These are phyloP conservation scores for Halocaridina rubra DNA, from an alignment of 2,888 invertebrate species.

Conservation along the genomic window DNA sequence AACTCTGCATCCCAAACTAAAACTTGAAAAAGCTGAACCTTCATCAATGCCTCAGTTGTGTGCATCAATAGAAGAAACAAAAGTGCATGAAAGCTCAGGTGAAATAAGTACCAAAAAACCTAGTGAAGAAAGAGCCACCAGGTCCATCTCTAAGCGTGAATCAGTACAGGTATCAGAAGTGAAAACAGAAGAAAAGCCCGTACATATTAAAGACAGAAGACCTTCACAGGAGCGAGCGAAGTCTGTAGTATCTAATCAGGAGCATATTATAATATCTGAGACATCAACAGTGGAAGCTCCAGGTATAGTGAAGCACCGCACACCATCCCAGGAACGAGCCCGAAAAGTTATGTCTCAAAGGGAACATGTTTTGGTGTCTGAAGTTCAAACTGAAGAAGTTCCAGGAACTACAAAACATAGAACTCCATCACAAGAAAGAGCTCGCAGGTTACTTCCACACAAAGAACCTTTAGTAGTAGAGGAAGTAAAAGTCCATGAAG, in stretches of 20 bases:
- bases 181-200: conserved; percentile 68
- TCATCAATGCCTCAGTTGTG: conserved; percentile 18
- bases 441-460: conserved; percentile 33
- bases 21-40: conserved; percentile 28
- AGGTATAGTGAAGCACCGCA: conserved; percentile 26
- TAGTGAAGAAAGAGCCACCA: conserved; percentile 43
- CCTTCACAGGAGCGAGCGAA: conserved; percentile 29
- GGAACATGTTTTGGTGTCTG: conserved; percentile 31
- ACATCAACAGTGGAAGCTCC: conserved; percentile 65
- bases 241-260: conserved; percentile 17
- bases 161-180: conserved; percentile 65
- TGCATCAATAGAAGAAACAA: conserved; percentile 64
- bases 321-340: conserved; percentile 60
- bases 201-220: conserved; percentile 11
- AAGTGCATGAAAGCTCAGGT: conserved; percentile 65
- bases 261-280: conserved; percentile 64
- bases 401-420: conserved; percentile 14
- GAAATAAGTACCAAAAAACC: conserved; percentile 42
- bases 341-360: conserved; percentile 42
- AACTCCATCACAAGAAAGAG: conserved; percentile 33
- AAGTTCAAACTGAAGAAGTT: conserved; percentile 52
- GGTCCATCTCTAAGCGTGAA: conserved; percentile 62
- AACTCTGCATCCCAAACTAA: conserved; percentile 19
- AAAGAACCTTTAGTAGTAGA: conserved; percentile 60
- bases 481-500: conserved; percentile 56